Base-by-base conservation (phyloP, 2,797 vertebrate species). In the Aplochiton taeniatus region DNA sequence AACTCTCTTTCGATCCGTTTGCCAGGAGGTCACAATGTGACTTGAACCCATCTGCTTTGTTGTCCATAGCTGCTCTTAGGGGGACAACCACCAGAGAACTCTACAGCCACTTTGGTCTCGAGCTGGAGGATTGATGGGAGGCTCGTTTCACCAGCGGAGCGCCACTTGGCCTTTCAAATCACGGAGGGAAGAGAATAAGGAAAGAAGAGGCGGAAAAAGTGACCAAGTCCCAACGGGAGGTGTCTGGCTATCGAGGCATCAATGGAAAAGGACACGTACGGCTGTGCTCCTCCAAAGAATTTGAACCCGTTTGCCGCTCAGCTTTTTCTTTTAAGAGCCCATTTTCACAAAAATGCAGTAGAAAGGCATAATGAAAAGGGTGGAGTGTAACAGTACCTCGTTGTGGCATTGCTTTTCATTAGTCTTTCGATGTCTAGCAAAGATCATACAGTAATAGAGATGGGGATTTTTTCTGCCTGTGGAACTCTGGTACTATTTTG, bases 61-160 rank as follows among this genome's bases (percentile, higher is more conserved):
- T 3, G 18, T 56, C 12, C 10, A 1, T 80, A 98, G 96, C 96
- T 54, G 73, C 91, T 66, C 89, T 96, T 78, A 92, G 92, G 83
- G 94, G 96, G 41, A 92, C 95, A 81, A 96, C 96, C 82, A 96
- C 95, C 61, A 93, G 93, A 77, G 93, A 96, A 51, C 85, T 99
- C 66, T 99, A 99, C 84, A 82, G 89, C 66, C 92, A 94, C 65
- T 99, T 96, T 54, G 94, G 88, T 57, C 87, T 99, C 77, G 94
- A 96, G 44, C 72, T 96, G 69, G 92, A 91, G 0, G 96, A 99
- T 85, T 98, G 92, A 92, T 53, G 54, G 16, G 13, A 48, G 11
- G 1, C 11, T 12, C 17, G 17, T 10, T 54, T 8, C 9, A 20
- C 18, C 18, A n/a, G n/a, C n/a, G n/a, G n/a, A n/a, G n/a, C n/a